A percentile compares a stretch with the other conserved stretches of the same genome.
Evolutionary conservation across 2,113 vertebrate species (phyloP).

Genomic region (Hippocampus guttulatus): DNA sequence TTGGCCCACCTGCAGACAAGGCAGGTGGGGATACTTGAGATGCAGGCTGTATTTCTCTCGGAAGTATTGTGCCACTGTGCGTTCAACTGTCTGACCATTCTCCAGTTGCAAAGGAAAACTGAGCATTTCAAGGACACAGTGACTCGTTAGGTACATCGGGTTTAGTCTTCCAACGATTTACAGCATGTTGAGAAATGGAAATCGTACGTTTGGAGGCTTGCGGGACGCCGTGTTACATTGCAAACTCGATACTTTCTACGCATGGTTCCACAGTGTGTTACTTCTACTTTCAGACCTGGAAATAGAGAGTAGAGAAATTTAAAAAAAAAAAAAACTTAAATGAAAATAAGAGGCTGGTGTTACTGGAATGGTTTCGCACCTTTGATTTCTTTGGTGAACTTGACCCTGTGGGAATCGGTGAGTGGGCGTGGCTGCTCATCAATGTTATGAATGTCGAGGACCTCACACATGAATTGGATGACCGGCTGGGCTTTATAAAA

Average conservation of each 20-base stretch:
- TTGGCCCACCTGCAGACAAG: slow-evolving; percentile 98
- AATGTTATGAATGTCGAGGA: slow-evolving; percentile 99
- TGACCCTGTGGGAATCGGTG: slow-evolving; percentile 98
- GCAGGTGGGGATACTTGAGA: slow-evolving; percentile 96
- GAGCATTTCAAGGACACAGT: slow-evolving; percentile 5
- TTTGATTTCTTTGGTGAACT: slow-evolving; percentile 99
- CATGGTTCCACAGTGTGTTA: slow-evolving; percentile 99
- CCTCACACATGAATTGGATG: slow-evolving; percentile 99
- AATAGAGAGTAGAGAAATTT: neutral
- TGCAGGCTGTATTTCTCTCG: slow-evolving; percentile 97
- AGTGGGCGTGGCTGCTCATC: slow-evolving; percentile 98
- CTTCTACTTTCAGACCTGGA: slow-evolving; percentile 96
- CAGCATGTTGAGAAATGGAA: neutral
- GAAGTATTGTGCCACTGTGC: slow-evolving; percentile 98
- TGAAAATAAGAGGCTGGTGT: neutral
- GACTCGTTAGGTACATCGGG: neutral
- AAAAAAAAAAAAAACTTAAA: neutral
- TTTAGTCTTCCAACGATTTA: neutral
- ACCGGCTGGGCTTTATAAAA: slow-evolving; percentile 99
- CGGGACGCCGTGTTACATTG: slow-evolving; percentile 93
- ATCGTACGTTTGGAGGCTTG: slow-evolving; percentile 94
- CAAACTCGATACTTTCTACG: slow-evolving; percentile 97
- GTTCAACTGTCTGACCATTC: slow-evolving; percentile 97
- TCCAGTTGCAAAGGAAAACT: slow-evolving; percentile 98
- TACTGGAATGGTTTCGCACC: slow-evolving; percentile 49